Evolutionary conservation across 37 sponge, comb jelly and placozoan species (phyloP), one percentile per base, ranked within the genome.

Genomic region (Agelas oroides): DNA sequence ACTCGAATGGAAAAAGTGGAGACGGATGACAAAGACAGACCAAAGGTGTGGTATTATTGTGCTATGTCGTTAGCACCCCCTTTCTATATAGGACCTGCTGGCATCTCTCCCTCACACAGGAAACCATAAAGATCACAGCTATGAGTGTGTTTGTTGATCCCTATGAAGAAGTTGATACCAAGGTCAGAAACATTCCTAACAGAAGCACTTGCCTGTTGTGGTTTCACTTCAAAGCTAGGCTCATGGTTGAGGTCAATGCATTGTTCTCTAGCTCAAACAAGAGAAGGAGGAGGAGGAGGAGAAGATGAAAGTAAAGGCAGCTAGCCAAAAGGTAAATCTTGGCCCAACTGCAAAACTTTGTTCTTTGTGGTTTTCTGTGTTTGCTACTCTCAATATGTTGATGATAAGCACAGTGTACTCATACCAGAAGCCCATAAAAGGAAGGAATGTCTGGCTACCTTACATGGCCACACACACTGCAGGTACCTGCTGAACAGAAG

Each of bases 81-180:
- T 28, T 32, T 59, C 21, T 21, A 53, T 30, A 38, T 54, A 28
- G 25, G 8, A 55, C 37, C 30, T 54, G 72, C 5, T 12, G 21
- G 37, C 14, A 41, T 75, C 17, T n/a, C 8, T 30, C 20, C n/a
- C 30, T 23, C 19, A 70, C 70, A 28, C 63, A 89, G 86, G 90
- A 84, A 35, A 86, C 86, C 53, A 90, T 96, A n/a, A 90, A 82
- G 38, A 62, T 98, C 0, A 69, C 58, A 34, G 69, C 70, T 16
- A 65, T 78, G 14, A 77, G 71, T 25, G 92, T 98, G 31, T 98
- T 96, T 90, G 95, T 98, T 1, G 89, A 98, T 78, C 94, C 98
- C 35, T 95, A 82, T 62, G 83, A 91, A 75, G 98, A 98, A 53
- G 94, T 77, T 31, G 93, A 93, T 31, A 72, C 87, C 27, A 74